Base-by-base conservation (phyloP, 2,888 invertebrate genomes). In the Zhuqinia jingwanae region DNA sequence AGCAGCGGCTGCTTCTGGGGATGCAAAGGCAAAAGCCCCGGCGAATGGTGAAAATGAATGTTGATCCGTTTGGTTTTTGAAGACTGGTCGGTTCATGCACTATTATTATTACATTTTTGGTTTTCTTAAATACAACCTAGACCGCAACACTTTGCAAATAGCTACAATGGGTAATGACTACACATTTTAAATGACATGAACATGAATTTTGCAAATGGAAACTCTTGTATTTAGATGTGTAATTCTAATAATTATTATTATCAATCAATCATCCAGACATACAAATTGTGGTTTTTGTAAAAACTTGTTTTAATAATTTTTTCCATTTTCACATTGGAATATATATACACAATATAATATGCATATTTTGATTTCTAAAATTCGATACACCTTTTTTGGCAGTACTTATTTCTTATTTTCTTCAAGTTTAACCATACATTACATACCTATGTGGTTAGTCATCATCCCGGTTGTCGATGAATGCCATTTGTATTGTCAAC, bases 1-100 rank as follows among this genome's bases (percentile, higher is more conserved):
- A 95, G 96, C 96, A 90, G 95, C 94, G 89, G 93, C 94, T 78
- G 88, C 96, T 96, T 95, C 95, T 95, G 89, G 95, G 95, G 83
- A 76, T 42, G 83, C 65, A 17, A 76, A 83, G 25, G 76, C 83
- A 15, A 90, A 95, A 89, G 93, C 94, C 76, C 85, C 89, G 56
- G 82, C 63, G n/a, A 87, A 88, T 60, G 87, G 87, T 10, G 87
- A 87, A 78, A 83, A 83, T 70, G 83, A 83, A 30, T 83, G 83
- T 83, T 83, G 83, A 83, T 83, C 76, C 36, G 63, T 36, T 53
- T 83, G 42, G 63, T 50, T 75, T 36, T 68, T 2, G 56, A 42
- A 68, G 50, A 73, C 81, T 81, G 70, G 56, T 56, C 60, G 36
- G 68, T 68, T 80, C 36, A 60, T 36, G 30, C 42, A 78, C 20